Conservation (phyloP, 1,140 invertebrate genomes). For the Trinorchestia longiramus region DNA sequence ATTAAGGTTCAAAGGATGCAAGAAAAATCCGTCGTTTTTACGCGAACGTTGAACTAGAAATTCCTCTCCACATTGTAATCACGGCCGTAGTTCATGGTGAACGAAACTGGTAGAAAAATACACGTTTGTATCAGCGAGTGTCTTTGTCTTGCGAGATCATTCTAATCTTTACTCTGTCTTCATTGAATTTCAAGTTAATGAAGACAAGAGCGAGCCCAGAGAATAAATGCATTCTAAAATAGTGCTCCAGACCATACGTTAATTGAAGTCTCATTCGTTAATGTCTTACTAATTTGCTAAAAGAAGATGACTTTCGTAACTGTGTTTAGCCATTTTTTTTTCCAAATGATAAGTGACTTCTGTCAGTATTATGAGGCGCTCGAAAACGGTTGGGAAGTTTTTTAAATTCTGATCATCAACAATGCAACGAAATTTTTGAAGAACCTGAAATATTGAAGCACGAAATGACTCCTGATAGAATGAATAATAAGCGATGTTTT, state of each 20-base stretch:
- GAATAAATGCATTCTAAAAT: not conserved
- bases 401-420: too few relatives aligned
- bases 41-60: not conserved
- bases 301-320: too few relatives aligned
- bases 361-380: too few relatives aligned
- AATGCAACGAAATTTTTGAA: too few relatives aligned
- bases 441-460: too few relatives aligned
- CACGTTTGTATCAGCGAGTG: not conserved
- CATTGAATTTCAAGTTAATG: not conserved
- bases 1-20: not conserved
- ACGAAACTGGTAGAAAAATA: not conserved
- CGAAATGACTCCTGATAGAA: too few relatives aligned
- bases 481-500: too few relatives aligned
- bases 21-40: not conserved
- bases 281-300: too few relatives aligned
- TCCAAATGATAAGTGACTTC: too few relatives aligned
- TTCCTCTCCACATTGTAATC: not conserved
- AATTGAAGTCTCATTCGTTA: not conserved
- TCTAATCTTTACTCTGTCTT: not conserved
- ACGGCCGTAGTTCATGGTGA: not conserved
- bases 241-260: not conserved
- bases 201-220: not conserved
- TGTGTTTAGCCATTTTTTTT: too few relatives aligned
- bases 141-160: not conserved
- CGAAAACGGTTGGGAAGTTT: too few relatives aligned